A percentile compares a stretch with the other conserved stretches of the same genome.
Evolutionary conservation across 2,113 vertebrate species (phyloP).

Genomic region (Nyctibius bracteatus): DNA sequence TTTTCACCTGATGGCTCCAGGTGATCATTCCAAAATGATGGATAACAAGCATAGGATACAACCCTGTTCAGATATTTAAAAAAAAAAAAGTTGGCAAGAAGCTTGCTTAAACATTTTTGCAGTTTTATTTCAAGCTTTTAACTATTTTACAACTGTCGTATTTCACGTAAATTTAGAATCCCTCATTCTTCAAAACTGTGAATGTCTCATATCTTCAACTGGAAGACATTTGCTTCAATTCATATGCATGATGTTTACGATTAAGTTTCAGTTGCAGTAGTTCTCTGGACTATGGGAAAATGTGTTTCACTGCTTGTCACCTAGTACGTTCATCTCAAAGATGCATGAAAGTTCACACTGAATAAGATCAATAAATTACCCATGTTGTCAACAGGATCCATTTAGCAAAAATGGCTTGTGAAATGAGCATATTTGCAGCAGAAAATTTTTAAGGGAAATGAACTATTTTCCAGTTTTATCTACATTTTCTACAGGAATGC

Average conservation of each 20-base stretch:
- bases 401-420: background rate
- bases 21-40: slow-evolving; percentile 67
- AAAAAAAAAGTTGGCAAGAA: background rate
- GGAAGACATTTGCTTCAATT: background rate
- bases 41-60: slow-evolving; percentile 77
- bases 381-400: background rate
- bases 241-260: background rate
- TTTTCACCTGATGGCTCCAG: background rate
- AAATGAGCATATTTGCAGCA: background rate
- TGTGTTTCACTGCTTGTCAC: background rate
- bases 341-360: background rate
- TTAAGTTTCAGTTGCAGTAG: background rate
- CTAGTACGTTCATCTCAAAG: background rate
- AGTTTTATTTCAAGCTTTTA: background rate
- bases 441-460: background rate
- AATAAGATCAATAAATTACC: background rate
- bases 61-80: slow-evolving; percentile 38
- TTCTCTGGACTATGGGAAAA: background rate
- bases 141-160: background rate
- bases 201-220: background rate
- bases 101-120: background rate
- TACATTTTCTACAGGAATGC: background rate
- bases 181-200: background rate
- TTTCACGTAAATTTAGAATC: background rate
- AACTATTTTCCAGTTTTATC: background rate